Percentiles rank a stretch among this genome's conserved stretches.
phyloP scores from a whole-genome alignment of 2,888 invertebrate genomes.

The Machimus rusticus region DNA sequence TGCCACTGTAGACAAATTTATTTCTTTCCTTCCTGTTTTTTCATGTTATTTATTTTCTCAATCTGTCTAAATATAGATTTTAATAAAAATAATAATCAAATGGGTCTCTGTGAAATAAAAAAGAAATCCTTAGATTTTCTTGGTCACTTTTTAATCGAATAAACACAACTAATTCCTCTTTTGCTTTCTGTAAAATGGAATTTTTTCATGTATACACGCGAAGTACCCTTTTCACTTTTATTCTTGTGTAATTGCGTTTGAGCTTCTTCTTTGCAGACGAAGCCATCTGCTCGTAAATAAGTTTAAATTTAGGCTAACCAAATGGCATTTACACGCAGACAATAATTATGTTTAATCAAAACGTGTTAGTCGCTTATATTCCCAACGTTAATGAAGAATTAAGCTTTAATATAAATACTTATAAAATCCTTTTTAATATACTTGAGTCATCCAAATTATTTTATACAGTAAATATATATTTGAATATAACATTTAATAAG shows the following conservation, averaged over 20 bases:
- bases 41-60: neutral
- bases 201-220: neutral
- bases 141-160: neutral
- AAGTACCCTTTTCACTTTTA: neutral
- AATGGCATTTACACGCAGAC: constrained; percentile 28
- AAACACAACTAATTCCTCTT: neutral
- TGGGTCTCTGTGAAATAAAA: neutral
- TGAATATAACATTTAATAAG: neutral
- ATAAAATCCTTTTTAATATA: neutral
- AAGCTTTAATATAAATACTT: neutral
- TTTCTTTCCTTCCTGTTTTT: constrained; percentile 1
- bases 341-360: constrained; percentile 23
- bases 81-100: constrained; percentile 3
- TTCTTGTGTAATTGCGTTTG: neutral
- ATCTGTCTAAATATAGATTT: constrained; percentile 17
- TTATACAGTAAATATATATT: neutral
- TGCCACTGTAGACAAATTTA: constrained; percentile 24
- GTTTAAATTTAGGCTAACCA: constrained; percentile 12
- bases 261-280: neutral
- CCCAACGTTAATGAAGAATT: neutral
- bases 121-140: neutral
- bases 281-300: constrained; percentile 14
- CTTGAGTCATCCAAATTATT: neutral
- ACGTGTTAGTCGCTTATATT: neutral
- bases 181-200: neutral